These are phyloP conservation scores for Drepana arcuata DNA, from an alignment of 1,140 invertebrate genomes.

Conservation along the genomic window DNA sequence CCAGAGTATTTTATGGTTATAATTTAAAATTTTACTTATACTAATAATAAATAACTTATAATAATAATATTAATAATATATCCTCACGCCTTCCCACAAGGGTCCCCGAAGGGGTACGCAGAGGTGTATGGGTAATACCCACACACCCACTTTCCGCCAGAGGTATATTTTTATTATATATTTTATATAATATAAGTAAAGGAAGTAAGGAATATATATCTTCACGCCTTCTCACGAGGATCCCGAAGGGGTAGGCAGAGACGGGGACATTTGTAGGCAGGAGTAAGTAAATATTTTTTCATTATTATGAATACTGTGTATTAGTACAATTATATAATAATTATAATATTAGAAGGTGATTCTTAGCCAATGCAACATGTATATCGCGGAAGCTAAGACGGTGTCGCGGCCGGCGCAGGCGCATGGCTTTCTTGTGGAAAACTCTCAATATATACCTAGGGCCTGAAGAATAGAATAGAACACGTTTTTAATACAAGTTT, in stretches of 20 bases:
- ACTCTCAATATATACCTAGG: too few relatives aligned
- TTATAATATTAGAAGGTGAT: neutral
- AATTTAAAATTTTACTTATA: too few relatives aligned
- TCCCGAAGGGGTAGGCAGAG: neutral
- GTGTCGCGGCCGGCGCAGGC: conserved; percentile 13
- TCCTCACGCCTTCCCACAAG: too few relatives aligned
- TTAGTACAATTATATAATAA: neutral
- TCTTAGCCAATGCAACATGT: conserved; percentile 9
- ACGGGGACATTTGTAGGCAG: neutral
- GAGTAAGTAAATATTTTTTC: neutral
- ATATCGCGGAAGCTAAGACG: conserved; percentile 24
- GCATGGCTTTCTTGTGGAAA: conserved; percentile 22
- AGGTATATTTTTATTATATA: too few relatives aligned
- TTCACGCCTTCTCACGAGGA: neutral
- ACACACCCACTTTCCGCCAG: too few relatives aligned
- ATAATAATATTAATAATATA: too few relatives aligned
- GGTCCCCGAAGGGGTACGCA: too few relatives aligned
- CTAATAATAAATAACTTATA: too few relatives aligned
- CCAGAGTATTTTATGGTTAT: too few relatives aligned
- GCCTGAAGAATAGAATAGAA: too few relatives aligned
- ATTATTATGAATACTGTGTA: neutral
- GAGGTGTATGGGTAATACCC: too few relatives aligned
- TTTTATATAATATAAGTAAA: neutral
- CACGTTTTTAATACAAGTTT: neutral
- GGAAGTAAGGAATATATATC: neutral